Conservation (phyloP, 1,140 invertebrate genomes). For the Drosophila watanabei region DNA sequence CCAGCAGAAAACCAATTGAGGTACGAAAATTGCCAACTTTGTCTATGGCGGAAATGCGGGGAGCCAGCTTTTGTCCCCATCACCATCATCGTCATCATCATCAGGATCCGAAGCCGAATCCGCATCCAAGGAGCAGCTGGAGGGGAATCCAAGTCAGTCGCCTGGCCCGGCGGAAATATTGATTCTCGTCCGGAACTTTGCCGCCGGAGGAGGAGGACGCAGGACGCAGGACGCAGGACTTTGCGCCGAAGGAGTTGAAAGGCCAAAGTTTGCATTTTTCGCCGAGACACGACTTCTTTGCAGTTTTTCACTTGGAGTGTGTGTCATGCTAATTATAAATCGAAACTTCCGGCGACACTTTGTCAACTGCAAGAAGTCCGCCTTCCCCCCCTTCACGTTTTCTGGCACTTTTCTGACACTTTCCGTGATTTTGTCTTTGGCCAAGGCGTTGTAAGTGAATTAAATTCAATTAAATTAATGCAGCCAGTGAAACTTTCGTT, state of each 20-base stretch:
- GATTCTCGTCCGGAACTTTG: conserved; percentile 60
- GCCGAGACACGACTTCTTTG: conserved; percentile 66
- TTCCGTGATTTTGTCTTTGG: conserved; percentile 47
- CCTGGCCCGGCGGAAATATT: conserved; percentile 71
- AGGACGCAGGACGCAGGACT: not conserved
- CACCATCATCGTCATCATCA: not conserved
- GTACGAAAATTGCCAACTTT: conserved; percentile 78
- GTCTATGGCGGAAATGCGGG: conserved; percentile 49
- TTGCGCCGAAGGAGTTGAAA: conserved; percentile 20
- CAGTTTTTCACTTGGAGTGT: conserved; percentile 76
- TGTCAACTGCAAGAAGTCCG: conserved; percentile 71
- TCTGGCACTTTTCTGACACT: conserved; percentile 70
- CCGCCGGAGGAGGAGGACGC: not conserved
- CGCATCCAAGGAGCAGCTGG: not conserved
- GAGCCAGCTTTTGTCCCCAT: conserved; percentile 28
- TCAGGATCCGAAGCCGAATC: not conserved
- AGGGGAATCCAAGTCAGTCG: conserved; percentile 19
- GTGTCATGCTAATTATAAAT: conserved; percentile 85
- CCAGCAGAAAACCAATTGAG: conserved; percentile 71
- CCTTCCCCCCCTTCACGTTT: conserved; percentile 2
- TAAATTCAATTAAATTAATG: conserved; percentile 67
- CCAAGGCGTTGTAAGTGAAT: conserved; percentile 62
- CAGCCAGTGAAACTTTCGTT: conserved; percentile 24
- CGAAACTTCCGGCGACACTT: conserved; percentile 81
- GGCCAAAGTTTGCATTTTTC: conserved; percentile 76